These are phyloP conservation scores for Thrips palmi DNA, from an alignment of 1,140 invertebrate species.

Conservation along the genomic window DNA sequence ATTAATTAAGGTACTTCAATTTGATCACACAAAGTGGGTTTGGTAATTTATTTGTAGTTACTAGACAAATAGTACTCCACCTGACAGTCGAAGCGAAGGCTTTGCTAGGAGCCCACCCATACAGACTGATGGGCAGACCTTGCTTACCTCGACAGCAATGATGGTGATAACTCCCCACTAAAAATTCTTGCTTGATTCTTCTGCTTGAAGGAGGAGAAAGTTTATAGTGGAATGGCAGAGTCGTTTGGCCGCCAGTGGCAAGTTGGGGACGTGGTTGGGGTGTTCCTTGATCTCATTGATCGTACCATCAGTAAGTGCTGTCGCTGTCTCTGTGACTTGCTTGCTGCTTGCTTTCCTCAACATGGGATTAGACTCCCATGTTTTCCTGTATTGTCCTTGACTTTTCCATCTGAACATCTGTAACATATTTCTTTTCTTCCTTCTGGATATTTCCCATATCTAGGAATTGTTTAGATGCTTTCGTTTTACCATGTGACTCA, in stretches of 20 bases:
- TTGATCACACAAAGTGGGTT: too few relatives aligned
- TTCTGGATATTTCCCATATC: not conserved
- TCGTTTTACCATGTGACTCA: too few relatives aligned
- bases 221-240: slow-evolving; percentile 69
- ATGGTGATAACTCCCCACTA: not conserved
- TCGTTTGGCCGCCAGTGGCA: slow-evolving; percentile 91
- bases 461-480: too few relatives aligned
- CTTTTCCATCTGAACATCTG: not conserved
- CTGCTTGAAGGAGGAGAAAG: slow-evolving; percentile 78
- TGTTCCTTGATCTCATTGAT: slow-evolving; percentile 91
- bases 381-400: not conserved
- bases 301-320: slow-evolving; percentile 79
- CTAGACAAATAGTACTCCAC: too few relatives aligned
- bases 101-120: too few relatives aligned
- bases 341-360: not conserved
- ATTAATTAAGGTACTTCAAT: too few relatives aligned
- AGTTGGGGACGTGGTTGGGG: slow-evolving; percentile 83
- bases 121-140: too few relatives aligned
- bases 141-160: not conserved
- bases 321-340: slow-evolving; percentile 1
- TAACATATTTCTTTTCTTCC: not conserved
- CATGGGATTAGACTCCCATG: too few relatives aligned
- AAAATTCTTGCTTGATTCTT: too few relatives aligned
- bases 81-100: too few relatives aligned
- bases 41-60: too few relatives aligned